These are phyloP conservation scores for Medauroidea extradentata DNA, from an alignment of 1,140 invertebrate species.

Conservation along the genomic window DNA sequence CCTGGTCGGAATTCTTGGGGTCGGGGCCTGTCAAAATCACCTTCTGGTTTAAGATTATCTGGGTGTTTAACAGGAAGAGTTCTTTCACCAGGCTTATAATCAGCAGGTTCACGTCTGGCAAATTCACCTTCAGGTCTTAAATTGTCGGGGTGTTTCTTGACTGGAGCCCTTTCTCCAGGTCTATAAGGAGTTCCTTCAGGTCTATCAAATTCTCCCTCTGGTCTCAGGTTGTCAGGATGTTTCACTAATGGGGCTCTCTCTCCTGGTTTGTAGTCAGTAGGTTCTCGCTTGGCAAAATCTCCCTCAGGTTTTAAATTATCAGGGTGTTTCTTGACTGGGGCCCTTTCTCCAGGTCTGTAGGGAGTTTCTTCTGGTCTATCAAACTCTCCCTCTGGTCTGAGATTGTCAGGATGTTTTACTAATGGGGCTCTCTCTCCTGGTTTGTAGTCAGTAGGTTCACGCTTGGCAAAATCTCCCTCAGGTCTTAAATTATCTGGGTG, in stretches of 20 bases:
- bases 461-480: constrained; percentile 52
- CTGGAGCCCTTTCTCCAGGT: constrained; percentile 32
- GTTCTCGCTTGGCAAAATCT: constrained; percentile 46
- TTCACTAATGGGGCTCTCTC: constrained; percentile 40
- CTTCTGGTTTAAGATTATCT: constrained; percentile 35
- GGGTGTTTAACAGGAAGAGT: constrained; percentile 32
- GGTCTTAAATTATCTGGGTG: constrained; percentile 55
- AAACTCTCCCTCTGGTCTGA: constrained; percentile 45
- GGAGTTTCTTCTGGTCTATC: constrained; percentile 28
- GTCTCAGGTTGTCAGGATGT: constrained; percentile 48
- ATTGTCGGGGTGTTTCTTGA: constrained; percentile 41
- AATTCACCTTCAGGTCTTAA: constrained; percentile 47
- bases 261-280: no score
- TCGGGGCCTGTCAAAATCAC: constrained; percentile 34
- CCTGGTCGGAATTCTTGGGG: constrained; percentile 24
- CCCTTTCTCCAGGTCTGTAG: constrained; percentile 45
- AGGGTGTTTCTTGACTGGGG: constrained; percentile 38
- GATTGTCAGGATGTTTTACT: constrained; percentile 44
- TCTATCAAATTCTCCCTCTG: constrained; percentile 50
- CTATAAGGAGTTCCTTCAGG: constrained; percentile 33
- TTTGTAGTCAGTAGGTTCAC: constrained; percentile 33
- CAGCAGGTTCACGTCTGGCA: constrained; percentile 50
- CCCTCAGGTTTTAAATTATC: constrained; percentile 50
- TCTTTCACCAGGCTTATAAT: constrained; percentile 37
- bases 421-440: constrained; percentile 39